A percentile compares a stretch with the other conserved stretches of the same genome.
These are phyloP conservation scores for Micromys minutus DNA, from an alignment of 2,113 vertebrate species.

Conservation along the genomic window DNA sequence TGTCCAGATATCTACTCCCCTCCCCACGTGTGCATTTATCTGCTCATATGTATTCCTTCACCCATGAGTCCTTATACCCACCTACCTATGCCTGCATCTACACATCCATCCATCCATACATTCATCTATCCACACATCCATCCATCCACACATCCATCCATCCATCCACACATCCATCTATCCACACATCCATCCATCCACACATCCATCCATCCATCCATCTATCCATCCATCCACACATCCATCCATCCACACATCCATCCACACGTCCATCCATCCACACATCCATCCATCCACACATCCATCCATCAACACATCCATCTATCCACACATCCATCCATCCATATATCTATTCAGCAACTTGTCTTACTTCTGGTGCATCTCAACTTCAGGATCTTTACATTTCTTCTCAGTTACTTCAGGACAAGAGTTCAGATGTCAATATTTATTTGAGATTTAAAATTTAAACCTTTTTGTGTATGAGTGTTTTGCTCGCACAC, in stretches of 20 bases:
- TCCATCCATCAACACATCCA: too few species aligned
- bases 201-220: too few species aligned
- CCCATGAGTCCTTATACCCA: background rate
- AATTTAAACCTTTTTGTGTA: background rate
- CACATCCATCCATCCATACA: background rate
- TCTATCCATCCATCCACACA: too few species aligned
- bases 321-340: background rate
- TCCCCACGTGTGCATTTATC: background rate
- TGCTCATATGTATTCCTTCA: background rate
- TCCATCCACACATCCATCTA: too few species aligned
- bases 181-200: too few species aligned
- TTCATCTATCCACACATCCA: too few species aligned
- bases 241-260: too few species aligned
- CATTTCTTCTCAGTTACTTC: background rate
- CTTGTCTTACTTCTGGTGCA: background rate
- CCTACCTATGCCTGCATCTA: background rate
- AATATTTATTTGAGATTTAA: background rate
- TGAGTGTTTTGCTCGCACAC: background rate
- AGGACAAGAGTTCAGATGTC: background rate
- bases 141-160: too few species aligned
- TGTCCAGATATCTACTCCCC: background rate
- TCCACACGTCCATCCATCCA: too few species aligned
- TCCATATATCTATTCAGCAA: background rate
- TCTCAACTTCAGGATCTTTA: background rate
- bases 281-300: too few species aligned